A percentile compares a stretch with the other conserved stretches of the same genome.
Evolutionary conservation across 2,113 vertebrate genomes (phyloP).

Genomic region (Raja brachyura): DNA sequence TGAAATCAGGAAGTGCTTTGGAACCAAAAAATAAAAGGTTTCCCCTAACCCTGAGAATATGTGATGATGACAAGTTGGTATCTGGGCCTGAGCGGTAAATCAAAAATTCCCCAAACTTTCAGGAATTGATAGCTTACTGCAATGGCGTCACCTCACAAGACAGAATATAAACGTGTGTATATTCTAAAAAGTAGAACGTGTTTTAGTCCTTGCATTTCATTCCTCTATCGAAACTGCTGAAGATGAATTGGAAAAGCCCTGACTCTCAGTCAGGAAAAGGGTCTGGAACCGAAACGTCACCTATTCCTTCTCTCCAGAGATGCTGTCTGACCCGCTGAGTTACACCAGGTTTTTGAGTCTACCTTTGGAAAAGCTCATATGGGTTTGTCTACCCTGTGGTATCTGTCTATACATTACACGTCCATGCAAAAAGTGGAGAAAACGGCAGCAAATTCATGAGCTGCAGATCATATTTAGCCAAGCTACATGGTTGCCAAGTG

Average conservation of each 20-base stretch:
- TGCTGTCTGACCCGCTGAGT: too few species aligned
- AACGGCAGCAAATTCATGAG: neutral
- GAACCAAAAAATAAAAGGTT: neutral
- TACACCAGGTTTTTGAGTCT: too few species aligned
- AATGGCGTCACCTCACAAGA: neutral
- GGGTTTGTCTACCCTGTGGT: neutral
- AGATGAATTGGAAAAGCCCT: neutral
- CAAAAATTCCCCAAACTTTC: neutral
- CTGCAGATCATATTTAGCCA: neutral
- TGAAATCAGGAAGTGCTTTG: neutral
- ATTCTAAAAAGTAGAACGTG: constrained; percentile 9
- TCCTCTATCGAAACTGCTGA: constrained; percentile 25
- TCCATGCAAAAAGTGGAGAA: neutral
- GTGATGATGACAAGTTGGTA: neutral
- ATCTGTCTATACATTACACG: constrained; percentile 3
- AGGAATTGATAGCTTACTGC: constrained; percentile 1
- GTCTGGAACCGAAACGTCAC: too few species aligned
- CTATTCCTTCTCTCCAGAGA: too few species aligned
- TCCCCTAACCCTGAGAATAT: neutral
- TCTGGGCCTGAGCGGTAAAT: neutral
- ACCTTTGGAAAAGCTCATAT: neutral
- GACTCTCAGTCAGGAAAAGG: too few species aligned
- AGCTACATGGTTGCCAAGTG: neutral
- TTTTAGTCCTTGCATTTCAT: neutral
- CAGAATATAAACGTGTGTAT: neutral